Conservation (phyloP, 2,888 invertebrate species). For the Hirudinaria manillensis region DNA sequence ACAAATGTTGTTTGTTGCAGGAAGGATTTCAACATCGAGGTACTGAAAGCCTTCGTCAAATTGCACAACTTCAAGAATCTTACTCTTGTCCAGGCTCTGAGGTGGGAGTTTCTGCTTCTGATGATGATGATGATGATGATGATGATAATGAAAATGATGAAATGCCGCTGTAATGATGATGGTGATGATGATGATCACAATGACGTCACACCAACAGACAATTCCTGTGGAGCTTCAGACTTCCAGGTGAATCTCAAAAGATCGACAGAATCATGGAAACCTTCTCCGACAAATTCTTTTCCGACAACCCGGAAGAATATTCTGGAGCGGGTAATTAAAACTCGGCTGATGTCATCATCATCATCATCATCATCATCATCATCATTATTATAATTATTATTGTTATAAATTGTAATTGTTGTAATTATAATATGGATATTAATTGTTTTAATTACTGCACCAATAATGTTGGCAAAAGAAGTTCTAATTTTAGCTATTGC, state of each 20-base stretch:
- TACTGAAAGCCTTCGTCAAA: conserved; percentile 86
- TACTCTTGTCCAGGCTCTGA: conserved; percentile 89
- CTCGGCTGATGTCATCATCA: not conserved
- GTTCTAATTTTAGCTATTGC: too few relatives aligned
- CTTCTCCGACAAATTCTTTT: conserved; percentile 94
- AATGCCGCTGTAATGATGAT: not conserved
- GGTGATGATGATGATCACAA: not conserved
- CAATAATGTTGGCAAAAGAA: too few relatives aligned
- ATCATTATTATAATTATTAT: not conserved
- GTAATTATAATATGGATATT: not conserved
- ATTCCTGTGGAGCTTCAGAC: conserved; percentile 94
- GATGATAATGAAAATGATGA: not conserved
- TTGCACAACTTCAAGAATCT: conserved; percentile 93
- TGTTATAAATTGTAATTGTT: too few relatives aligned
- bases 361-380: too few relatives aligned
- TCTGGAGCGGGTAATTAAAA: conserved; percentile 68
- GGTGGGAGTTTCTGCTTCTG: conserved; percentile 59
- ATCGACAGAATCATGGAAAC: conserved; percentile 99
- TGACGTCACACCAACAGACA: conserved; percentile 56
- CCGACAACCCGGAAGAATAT: conserved; percentile 90
- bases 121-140: not conserved
- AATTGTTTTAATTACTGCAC: not conserved
- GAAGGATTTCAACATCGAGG: conserved; percentile 90
- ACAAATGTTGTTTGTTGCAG: conserved; percentile 57
- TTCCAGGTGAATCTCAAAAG: conserved; percentile 97